Conservation (phyloP, 2,888 invertebrate species). For the Aphrophora alni region DNA sequence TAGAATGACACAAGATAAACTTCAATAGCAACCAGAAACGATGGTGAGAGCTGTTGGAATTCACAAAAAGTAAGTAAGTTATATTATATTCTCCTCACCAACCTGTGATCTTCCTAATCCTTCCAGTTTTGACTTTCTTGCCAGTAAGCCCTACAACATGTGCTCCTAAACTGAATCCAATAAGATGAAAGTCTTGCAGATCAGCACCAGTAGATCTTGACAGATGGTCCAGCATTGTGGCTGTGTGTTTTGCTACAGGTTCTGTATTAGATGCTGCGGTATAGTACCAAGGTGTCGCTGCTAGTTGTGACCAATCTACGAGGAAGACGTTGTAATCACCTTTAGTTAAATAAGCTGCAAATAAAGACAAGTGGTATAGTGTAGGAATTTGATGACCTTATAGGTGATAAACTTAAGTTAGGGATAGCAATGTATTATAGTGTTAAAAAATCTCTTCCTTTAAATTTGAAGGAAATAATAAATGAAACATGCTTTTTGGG, state of each 20-base stretch:
- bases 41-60: too few species aligned
- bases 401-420: not conserved
- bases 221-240: conserved; percentile 59
- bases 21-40: too few species aligned
- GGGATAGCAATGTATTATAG: too few species aligned
- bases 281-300: conserved; percentile 56
- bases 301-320: conserved; percentile 59
- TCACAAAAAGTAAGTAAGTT: too few species aligned
- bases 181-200: conserved; percentile 56
- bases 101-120: conserved; percentile 67
- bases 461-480: too few species aligned
- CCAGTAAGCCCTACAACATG: conserved; percentile 68
- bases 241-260: conserved; percentile 57
- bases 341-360: conserved; percentile 45
- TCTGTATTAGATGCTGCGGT: conserved; percentile 57
- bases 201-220: conserved; percentile 55
- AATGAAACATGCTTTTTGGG: too few species aligned
- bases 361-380: not conserved
- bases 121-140: conserved; percentile 61
- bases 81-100: too few species aligned
- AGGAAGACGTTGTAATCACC: conserved; percentile 58
- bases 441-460: too few species aligned
- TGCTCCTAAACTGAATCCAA: conserved; percentile 62
- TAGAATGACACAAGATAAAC: too few species aligned
- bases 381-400: not conserved